Conservation (phyloP, 2,888 invertebrate genomes). For the Sialis fuliginosa region DNA sequence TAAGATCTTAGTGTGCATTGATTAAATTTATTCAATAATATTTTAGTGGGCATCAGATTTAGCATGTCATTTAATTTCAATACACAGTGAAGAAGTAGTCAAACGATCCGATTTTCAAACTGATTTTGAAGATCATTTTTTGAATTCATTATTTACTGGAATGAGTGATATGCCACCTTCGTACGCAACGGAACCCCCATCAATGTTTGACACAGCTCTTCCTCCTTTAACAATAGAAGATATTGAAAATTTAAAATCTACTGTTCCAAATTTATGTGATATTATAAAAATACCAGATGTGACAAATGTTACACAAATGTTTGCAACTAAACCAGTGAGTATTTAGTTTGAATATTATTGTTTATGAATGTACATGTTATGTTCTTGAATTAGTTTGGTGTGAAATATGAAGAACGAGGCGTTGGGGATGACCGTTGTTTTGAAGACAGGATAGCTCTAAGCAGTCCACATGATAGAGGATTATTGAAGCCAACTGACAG, state of each 20-base stretch:
- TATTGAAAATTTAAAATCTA: slow-evolving; percentile 41
- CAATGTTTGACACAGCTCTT: slow-evolving; percentile 53
- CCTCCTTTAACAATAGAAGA: slow-evolving; percentile 44
- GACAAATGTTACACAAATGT: slow-evolving; percentile 52
- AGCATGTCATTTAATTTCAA: slow-evolving; percentile 56
- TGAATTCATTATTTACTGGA: slow-evolving; percentile 76
- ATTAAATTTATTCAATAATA: not conserved
- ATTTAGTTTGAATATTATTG: slow-evolving; percentile 6
- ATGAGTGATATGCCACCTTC: slow-evolving; percentile 65
- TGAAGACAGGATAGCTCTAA: slow-evolving; percentile 22
- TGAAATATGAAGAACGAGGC: slow-evolving; percentile 7
- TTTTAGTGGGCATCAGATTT: slow-evolving; percentile 66
- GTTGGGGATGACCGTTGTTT: slow-evolving; percentile 16
- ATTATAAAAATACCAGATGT: slow-evolving; percentile 51
- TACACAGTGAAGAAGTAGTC: slow-evolving; percentile 70
- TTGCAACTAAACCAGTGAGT: slow-evolving; percentile 33
- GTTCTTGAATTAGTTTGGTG: slow-evolving; percentile 6
- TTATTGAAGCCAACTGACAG: slow-evolving; percentile 22
- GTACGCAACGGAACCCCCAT: slow-evolving; percentile 67
- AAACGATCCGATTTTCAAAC: slow-evolving; percentile 60
- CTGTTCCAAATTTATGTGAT: slow-evolving; percentile 48
- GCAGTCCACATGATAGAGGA: slow-evolving; percentile 22
- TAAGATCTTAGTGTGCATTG: not conserved
- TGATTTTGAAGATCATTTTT: slow-evolving; percentile 67
- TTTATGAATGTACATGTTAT: not conserved